Evolutionary conservation across 1,140 invertebrate genomes (phyloP).

Genomic region (Diachasmimorpha longicaudata): DNA sequence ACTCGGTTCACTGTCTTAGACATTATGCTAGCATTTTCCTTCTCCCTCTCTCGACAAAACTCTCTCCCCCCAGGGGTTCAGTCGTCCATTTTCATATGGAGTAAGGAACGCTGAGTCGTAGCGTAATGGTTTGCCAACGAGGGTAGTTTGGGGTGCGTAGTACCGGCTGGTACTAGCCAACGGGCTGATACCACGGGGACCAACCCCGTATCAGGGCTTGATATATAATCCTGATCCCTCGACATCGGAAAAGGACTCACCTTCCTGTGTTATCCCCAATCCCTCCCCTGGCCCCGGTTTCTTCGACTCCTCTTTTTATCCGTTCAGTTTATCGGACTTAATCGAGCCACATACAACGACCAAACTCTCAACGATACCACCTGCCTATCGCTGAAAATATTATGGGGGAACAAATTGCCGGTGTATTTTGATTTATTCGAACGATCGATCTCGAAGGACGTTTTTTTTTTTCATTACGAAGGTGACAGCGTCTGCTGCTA

Average conservation of each 20-base stretch:
- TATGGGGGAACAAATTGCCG: neutral
- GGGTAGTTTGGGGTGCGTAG: slow-evolving; percentile 31
- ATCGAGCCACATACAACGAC: neutral
- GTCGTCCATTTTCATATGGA: slow-evolving; percentile 1
- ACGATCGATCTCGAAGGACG: slow-evolving; percentile 8
- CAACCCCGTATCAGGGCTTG: slow-evolving; percentile 30
- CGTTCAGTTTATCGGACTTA: neutral
- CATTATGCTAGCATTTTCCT: neutral
- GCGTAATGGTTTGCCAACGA: slow-evolving; percentile 10
- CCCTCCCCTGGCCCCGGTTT: slow-evolving; percentile 17
- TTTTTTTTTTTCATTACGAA: neutral
- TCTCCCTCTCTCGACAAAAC: neutral
- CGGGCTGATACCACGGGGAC: slow-evolving; percentile 8
- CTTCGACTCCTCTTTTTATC: neutral
- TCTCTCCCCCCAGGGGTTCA: neutral
- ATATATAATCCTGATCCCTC: slow-evolving; percentile 28
- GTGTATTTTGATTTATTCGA: slow-evolving; percentile 27
- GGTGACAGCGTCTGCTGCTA: slow-evolving; percentile 1
- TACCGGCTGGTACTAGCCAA: slow-evolving; percentile 32
- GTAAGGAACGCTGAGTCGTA: neutral
- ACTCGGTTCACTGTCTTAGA: neutral
- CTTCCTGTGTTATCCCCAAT: slow-evolving; percentile 12
- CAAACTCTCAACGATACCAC: neutral
- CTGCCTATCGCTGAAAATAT: neutral
- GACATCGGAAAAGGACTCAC: slow-evolving; percentile 4